A percentile compares a stretch with the other conserved stretches of the same genome.
Evolutionary conservation across 1,140 invertebrate genomes (phyloP).

Genomic region (Papilio helenus): DNA sequence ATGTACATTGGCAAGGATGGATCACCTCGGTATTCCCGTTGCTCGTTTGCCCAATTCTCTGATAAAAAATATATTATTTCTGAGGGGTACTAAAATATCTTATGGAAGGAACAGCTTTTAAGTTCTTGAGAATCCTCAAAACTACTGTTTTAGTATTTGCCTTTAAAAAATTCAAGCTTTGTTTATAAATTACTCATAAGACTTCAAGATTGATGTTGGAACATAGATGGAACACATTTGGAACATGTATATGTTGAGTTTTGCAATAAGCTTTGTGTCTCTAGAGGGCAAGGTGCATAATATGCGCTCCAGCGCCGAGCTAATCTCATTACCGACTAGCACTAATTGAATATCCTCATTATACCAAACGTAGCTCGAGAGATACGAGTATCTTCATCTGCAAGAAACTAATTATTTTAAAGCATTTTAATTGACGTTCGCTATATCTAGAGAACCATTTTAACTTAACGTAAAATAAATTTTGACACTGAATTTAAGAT

Average conservation of each 20-base stretch:
- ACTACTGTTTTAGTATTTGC: not conserved
- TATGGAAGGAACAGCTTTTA: too few species aligned
- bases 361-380: not conserved
- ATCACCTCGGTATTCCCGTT: not conserved
- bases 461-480: too few species aligned
- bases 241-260: not conserved
- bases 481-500: too few species aligned
- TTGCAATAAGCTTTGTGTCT: not conserved
- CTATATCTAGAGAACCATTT: too few species aligned
- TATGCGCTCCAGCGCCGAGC: not conserved
- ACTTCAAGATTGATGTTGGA: not conserved
- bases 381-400: not conserved
- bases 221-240: not conserved
- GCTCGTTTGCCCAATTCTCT: too few species aligned
- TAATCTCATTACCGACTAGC: conserved; percentile 3
- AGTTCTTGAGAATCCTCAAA: too few species aligned
- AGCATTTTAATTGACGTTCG: too few species aligned
- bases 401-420: not conserved
- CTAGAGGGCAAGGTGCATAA: not conserved
- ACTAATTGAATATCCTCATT: conserved; percentile 6
- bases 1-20: not conserved
- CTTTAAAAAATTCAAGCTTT: too few species aligned
- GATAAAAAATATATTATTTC: too few species aligned
- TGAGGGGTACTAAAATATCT: too few species aligned
- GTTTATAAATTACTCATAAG: too few species aligned